Evolutionary conservation across 2,113 vertebrate species (phyloP).

Genomic region (Fregata magnificens): DNA sequence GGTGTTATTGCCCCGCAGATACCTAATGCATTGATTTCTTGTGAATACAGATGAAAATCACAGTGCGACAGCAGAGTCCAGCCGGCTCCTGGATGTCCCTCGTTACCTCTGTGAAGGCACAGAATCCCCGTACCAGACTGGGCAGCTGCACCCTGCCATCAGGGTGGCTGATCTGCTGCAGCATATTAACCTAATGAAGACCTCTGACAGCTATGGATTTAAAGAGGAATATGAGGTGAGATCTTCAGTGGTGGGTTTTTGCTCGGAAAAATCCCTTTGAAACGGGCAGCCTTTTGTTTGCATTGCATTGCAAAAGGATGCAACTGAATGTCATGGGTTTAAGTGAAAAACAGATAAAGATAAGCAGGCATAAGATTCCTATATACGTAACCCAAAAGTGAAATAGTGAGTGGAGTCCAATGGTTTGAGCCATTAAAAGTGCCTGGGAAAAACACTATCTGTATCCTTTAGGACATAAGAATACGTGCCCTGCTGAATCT

Average conservation of each 20-base stretch:
- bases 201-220: constrained; percentile 98
- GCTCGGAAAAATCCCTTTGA: background rate
- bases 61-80: constrained; percentile 87
- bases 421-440: background rate
- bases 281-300: background rate
- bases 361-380: background rate
- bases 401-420: background rate
- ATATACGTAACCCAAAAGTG: background rate
- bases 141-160: constrained; percentile 97
- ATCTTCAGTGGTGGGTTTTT: constrained; percentile 11
- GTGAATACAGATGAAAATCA: constrained; percentile 90
- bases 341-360: background rate
- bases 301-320: background rate
- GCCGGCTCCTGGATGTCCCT: constrained; percentile 91
- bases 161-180: constrained; percentile 95
- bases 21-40: constrained; percentile 46
- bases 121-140: constrained; percentile 96
- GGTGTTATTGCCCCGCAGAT: background rate
- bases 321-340: background rate
- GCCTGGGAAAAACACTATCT: background rate
- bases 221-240: constrained; percentile 99
- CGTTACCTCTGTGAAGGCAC: constrained; percentile 96
- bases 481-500: background rate
- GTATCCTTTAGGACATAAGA: background rate
- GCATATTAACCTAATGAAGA: constrained; percentile 99